Evolutionary conservation across 2,888 invertebrate genomes (phyloP).

Genomic region (Sminthurinus aureus): DNA sequence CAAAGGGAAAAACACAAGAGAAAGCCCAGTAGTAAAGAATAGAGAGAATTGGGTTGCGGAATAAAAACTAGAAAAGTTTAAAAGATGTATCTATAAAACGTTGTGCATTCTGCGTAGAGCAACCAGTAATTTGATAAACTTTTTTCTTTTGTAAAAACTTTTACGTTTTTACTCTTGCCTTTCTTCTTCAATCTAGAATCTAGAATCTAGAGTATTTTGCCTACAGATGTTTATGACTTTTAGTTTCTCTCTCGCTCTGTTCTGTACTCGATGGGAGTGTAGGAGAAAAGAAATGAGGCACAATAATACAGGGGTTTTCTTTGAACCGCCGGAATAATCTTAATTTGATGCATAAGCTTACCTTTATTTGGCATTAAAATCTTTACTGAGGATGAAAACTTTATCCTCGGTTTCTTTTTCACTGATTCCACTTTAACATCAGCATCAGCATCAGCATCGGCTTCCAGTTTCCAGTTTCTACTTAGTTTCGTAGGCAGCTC

Average conservation of each 20-base stretch:
- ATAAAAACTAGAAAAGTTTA: no score
- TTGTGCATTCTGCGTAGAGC: no score
- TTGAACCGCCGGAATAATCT: constrained; percentile 26
- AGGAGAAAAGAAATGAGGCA: neutral
- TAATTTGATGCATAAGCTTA: constrained; percentile 27
- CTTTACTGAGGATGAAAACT: constrained; percentile 1
- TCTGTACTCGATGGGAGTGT: neutral
- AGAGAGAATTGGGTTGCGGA: no score
- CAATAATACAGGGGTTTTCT: neutral
- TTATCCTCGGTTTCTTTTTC: neutral
- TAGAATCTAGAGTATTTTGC: no score
- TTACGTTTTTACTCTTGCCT: neutral
- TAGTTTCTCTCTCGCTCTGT: neutral
- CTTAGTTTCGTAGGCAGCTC: no score
- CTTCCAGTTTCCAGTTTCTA: no score
- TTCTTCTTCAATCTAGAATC: no score
- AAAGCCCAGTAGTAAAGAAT: no score
- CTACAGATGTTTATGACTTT: no score
- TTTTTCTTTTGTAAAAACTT: neutral
- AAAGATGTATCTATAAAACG: no score
- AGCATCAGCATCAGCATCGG: no score
- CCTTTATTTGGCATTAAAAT: constrained; percentile 23
- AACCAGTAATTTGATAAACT: constrained; percentile 32
- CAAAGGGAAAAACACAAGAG: no score
- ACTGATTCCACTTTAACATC: neutral